Evolutionary conservation across 2,797 vertebrate genomes (phyloP), one percentile per base, ranked within the genome.

Genomic region (Psittacula derbiana): DNA sequence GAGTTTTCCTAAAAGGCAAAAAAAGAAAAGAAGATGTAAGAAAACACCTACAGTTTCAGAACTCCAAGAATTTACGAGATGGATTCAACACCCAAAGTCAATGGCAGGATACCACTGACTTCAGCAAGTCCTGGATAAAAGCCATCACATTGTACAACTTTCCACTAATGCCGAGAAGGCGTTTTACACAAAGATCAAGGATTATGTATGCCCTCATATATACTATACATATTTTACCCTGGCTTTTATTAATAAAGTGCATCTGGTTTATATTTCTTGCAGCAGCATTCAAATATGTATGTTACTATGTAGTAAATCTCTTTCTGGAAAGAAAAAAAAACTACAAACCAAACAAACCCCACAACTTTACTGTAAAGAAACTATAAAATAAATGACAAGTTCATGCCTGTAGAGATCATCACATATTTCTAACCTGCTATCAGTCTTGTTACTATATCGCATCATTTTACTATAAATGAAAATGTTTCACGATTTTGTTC

Each of bases 1-100:
- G 93, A 96, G 97, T 97, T 98, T 98, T 99, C 99, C 99, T 99
- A 64, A 30, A 96, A 93, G 38, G 36, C 52, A 79, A 75, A 74
- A 36, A 47, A 65, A 72, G 30, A 58, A 88, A 91, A 89, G 33
- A 85, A 36, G 5, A 23, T 3, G 30, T 94, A n/a, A 96, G 79
- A 60, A 93, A 88, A 92, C 28, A 47, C 31, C 33, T n/a, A 18
- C 4, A 43, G 52, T 66, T 78, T 91, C 62, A 72, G 47, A 81
- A 67, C 38, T 76, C 52, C 25, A 58, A 38, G 9, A 25, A 92
- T 84, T 49, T 13, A 91, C 28, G 70, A 76, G 46, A 24, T 66
- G 46, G 10, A 61, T 53, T 86, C 58, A 79, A 74, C 23, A 67
- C 46, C 41, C 65, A 60, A 86, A 78, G 44, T 50, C 71, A 84